Base-by-base conservation (phyloP, 1,140 invertebrate species). In the Drosophila tsacasi region DNA sequence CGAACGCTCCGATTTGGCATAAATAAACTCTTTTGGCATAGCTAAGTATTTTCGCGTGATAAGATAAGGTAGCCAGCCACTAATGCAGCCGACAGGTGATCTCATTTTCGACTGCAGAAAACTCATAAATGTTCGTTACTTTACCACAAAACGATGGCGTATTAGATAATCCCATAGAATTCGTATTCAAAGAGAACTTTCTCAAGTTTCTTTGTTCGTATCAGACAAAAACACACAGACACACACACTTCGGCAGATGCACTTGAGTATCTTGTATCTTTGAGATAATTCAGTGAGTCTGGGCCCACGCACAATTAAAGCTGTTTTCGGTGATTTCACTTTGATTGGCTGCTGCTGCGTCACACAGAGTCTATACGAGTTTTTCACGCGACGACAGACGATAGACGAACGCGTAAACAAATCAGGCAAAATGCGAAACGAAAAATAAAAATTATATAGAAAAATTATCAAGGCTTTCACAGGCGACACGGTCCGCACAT, bases 401-500 rank as follows among this genome's bases (percentile, higher is more conserved):
- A 25, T 15, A 75, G 68, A 49, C 42, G 39, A 63, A 27, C 55
- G 60, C 71, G 72, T 71, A 64, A 81, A 68, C 63, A 81, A 81
- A 77, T 81, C 76, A 54, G 49, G 37, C 55, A 68, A 74, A 71
- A 63, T 64, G 76, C 64, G 52, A 81, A 81, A 74, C 62, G 71
- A 55, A 79, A 73, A 79, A 78, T 59, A 39, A 57, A 64, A 82
- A 57, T 27, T 57, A 49, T 69, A 71, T 76, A 69, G 54, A 52
- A 35, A 78, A 49, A 69, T 61, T 69, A 76, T 68, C 60, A 61
- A 52, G 75, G 68, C 76, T 78, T 83, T 77, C 76, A 78, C 64
- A 50, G 71, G 40, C 61, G 44, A 79, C 57, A 61, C 77, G 84
- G 76, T 79, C 40, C 85, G 80, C 82, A 92, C 90, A 92, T 92